Evolutionary conservation across 2,113 vertebrate genomes (phyloP).

Genomic region (Herpailurus yagouaroundi): DNA sequence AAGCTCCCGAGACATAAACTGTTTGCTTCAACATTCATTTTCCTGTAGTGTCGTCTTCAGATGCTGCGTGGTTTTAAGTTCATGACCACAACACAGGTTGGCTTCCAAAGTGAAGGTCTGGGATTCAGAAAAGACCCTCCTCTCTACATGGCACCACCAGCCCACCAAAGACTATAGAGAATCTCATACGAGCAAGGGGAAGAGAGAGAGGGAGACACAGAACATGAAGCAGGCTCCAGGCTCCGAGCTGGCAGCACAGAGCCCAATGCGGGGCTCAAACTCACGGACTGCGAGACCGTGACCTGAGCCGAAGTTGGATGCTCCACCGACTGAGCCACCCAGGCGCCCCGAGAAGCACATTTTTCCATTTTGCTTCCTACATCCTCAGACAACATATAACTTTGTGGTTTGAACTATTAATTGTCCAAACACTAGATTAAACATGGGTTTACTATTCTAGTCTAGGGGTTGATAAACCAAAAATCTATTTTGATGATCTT

Average conservation of each 20-base stretch:
- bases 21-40: slow-evolving; percentile 48
- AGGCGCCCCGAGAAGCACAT: not conserved
- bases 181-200: not conserved
- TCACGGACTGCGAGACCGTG: no score
- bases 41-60: slow-evolving; percentile 20
- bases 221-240: no score
- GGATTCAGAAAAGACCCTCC: not conserved
- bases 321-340: no score
- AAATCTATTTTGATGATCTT: slow-evolving; percentile 26
- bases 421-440: not conserved
- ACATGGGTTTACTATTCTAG: not conserved
- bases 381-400: not conserved
- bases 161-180: not conserved
- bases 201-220: no score
- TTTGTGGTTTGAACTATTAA: slow-evolving; percentile 29
- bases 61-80: not conserved
- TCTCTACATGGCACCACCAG: not conserved
- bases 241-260: no score
- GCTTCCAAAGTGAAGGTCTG: slow-evolving; percentile 28
- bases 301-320: no score
- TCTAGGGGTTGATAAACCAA: not conserved
- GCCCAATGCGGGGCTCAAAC: no score
- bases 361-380: slow-evolving; percentile 29
- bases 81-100: not conserved
- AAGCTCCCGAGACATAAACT: slow-evolving; percentile 21